phyloP scores from a whole-genome alignment of 1,140 invertebrate species.

The Dendroctonus ponderosae region DNA sequence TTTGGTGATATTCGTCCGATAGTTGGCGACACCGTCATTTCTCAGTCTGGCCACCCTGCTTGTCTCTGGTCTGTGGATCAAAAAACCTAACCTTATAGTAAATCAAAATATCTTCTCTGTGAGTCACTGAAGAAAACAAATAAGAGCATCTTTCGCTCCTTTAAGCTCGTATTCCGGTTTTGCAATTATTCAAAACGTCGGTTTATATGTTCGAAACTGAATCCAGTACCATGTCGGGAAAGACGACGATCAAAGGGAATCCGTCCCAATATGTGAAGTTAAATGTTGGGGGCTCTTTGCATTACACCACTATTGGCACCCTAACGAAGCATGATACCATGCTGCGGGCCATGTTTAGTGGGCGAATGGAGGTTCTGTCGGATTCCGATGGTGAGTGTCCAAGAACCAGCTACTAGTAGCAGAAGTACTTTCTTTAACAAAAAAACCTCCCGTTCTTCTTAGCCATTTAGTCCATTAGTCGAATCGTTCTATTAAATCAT shows the following conservation, averaged over 20 bases:
- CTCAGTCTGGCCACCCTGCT: too few species aligned
- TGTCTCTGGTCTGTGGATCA: too few species aligned
- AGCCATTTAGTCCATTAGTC: too few species aligned
- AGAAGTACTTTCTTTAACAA: too few species aligned
- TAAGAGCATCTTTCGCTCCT: conserved; percentile 6
- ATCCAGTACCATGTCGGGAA: conserved; percentile 62
- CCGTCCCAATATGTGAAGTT: conserved; percentile 92
- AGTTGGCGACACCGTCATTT: too few species aligned
- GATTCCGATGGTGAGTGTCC: conserved; percentile 85
- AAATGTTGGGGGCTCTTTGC: conserved; percentile 91
- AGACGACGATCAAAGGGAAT: conserved; percentile 80
- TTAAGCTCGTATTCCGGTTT: background rate
- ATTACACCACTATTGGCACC: conserved; percentile 94
- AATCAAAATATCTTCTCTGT: background rate
- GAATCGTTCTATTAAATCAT: too few species aligned
- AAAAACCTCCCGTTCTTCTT: too few species aligned
- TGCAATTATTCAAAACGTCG: conserved; percentile 6
- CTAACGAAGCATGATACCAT: conserved; percentile 98
- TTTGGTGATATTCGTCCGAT: too few species aligned
- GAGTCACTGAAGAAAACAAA: conserved; percentile 7
- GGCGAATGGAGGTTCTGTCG: conserved; percentile 94
- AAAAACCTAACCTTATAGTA: background rate
- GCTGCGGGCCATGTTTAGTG: conserved; percentile 98
- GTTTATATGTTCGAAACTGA: conserved; percentile 41
- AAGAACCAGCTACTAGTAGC: too few species aligned